phyloP scores from a whole-genome alignment of 2,113 vertebrate genomes.

The Oceanites oceanicus region DNA sequence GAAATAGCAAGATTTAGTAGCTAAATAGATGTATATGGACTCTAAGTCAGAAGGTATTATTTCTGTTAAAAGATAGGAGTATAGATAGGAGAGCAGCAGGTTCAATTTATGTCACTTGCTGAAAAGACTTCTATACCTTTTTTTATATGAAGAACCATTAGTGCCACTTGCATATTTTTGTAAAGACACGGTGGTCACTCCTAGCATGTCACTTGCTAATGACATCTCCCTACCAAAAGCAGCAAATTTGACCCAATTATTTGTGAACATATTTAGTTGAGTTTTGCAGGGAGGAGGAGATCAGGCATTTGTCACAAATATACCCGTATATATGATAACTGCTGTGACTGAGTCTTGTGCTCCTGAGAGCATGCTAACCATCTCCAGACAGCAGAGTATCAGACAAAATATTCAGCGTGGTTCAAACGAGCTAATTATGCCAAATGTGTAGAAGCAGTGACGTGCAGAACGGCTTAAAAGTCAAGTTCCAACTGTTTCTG shows the following conservation, averaged over 20 bases:
- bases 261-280: background rate
- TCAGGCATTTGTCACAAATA: background rate
- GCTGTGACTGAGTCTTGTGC: background rate
- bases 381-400: background rate
- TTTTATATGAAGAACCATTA: background rate
- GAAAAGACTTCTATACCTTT: background rate
- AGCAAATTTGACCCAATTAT: background rate
- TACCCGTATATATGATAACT: fast-evolving
- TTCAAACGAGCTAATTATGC: background rate
- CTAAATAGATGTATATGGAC: too few relatives aligned
- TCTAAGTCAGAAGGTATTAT: background rate
- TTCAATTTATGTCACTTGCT: background rate
- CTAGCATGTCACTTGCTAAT: background rate
- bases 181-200: background rate
- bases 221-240: background rate
- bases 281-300: background rate
- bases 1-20: too few relatives aligned
- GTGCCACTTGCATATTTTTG: background rate
- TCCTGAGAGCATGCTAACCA: background rate
- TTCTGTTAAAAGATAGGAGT: background rate
- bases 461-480: background rate
- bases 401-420: background rate
- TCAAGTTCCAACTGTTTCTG: background rate
- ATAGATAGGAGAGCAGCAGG: background rate
- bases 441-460: background rate